phyloP scores from a whole-genome alignment of 2,888 invertebrate genomes.

The Diabrotica balteata region DNA sequence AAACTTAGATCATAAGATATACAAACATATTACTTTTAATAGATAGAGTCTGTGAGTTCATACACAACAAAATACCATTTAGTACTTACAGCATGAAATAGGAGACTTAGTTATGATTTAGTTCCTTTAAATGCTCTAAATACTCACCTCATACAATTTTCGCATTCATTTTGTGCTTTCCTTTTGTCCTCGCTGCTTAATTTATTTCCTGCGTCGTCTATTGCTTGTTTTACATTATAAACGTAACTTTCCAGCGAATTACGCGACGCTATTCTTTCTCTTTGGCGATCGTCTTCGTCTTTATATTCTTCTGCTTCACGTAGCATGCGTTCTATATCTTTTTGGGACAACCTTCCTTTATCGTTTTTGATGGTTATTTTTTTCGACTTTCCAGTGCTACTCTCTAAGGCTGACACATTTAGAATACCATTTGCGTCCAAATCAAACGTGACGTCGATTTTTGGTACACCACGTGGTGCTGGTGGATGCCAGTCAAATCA shows the following conservation, averaged over 20 bases:
- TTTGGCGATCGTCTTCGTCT: constrained; percentile 75
- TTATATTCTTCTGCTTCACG: constrained; percentile 74
- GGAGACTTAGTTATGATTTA: too few relatives aligned
- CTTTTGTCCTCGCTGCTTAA: constrained; percentile 64
- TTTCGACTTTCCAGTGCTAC: constrained; percentile 69
- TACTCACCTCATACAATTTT: constrained; percentile 64
- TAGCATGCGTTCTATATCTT: constrained; percentile 83
- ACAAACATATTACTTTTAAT: too few relatives aligned
- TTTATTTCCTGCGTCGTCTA: constrained; percentile 70
- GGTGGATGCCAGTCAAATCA: constrained; percentile 64
- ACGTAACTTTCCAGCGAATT: constrained; percentile 77
- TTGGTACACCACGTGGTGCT: constrained; percentile 63
- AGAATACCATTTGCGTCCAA: constrained; percentile 79
- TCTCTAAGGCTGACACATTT: constrained; percentile 64
- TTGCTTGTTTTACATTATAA: constrained; percentile 73
- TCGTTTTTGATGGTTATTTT: constrained; percentile 86
- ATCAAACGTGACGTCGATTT: constrained; percentile 71
- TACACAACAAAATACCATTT: too few relatives aligned
- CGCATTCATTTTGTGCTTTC: constrained; percentile 62
- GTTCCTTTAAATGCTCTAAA: background rate
- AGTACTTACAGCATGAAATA: too few relatives aligned
- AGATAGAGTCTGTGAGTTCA: too few relatives aligned
- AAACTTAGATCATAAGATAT: too few relatives aligned
- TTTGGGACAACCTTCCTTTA: constrained; percentile 80
- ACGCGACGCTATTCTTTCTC: constrained; percentile 72